phyloP scores from a whole-genome alignment of 2,797 vertebrate genomes.

The Meriones psammophilus region DNA sequence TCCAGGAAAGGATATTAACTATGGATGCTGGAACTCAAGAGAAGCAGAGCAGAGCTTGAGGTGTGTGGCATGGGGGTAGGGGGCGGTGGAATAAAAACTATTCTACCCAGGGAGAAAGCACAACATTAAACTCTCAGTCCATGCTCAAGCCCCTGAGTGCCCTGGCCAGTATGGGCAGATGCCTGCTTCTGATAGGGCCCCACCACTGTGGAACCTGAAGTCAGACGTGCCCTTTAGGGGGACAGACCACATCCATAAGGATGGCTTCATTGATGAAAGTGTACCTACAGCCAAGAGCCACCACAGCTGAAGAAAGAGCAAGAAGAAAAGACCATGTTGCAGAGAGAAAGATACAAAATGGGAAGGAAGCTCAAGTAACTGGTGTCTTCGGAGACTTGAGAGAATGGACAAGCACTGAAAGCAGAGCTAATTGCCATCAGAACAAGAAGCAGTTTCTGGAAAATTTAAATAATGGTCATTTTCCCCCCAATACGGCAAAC shows the following conservation, averaged over 20 bases:
- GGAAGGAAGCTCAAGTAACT: neutral
- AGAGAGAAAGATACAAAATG: neutral
- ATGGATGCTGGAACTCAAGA: neutral
- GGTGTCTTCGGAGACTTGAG: neutral
- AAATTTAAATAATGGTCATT: neutral
- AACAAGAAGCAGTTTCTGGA: constrained; percentile 32
- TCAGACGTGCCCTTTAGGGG: neutral
- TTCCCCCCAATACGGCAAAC: no score
- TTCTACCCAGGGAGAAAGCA: neutral
- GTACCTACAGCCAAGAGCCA: neutral
- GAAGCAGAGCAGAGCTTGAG: neutral
- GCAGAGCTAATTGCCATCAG: neutral
- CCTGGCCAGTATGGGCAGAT: neutral
- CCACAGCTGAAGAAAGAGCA: neutral
- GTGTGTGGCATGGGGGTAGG: neutral
- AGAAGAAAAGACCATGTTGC: neutral
- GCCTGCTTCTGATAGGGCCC: neutral
- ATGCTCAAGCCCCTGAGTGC: neutral
- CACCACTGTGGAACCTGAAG: neutral
- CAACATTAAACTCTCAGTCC: neutral
- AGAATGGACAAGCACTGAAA: neutral
- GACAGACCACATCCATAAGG: neutral
- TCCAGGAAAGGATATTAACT: neutral
- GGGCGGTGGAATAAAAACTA: neutral
- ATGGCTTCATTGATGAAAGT: neutral